A percentile compares a stretch with the other conserved stretches of the same genome.
These are phyloP conservation scores for Strigamia crassipes DNA, from an alignment of 2,888 invertebrate species.

Conservation along the genomic window DNA sequence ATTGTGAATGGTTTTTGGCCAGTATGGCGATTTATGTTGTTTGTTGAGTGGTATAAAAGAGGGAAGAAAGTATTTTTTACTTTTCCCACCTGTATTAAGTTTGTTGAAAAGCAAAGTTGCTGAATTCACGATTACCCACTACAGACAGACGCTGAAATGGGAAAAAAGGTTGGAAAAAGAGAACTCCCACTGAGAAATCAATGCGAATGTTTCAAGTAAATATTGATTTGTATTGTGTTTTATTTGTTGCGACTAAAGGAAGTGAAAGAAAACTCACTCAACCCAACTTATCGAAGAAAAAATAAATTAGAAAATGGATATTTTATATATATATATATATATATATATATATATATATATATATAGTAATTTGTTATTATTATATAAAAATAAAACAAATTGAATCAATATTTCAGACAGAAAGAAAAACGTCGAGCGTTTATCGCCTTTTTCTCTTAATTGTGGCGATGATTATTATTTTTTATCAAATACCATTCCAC, in stretches of 20 bases:
- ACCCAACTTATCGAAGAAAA: neutral
- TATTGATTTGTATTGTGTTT: slow-evolving; percentile 30
- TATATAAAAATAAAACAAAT: no score
- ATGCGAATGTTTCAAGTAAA: slow-evolving; percentile 23
- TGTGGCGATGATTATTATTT: neutral
- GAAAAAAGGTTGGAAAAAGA: slow-evolving; percentile 14
- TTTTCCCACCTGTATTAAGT: neutral
- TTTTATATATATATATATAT: no score
- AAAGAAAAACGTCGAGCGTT: neutral
- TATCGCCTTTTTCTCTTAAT: neutral
- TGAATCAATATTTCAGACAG: neutral
- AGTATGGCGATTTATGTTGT: neutral
- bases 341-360: no score
- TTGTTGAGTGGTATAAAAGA: neutral
- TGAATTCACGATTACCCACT: neutral
- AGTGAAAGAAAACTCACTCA: no score
- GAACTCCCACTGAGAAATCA: slow-evolving; percentile 31
- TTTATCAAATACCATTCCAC: slow-evolving; percentile 32
- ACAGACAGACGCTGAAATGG: neutral
- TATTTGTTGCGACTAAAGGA: neutral
- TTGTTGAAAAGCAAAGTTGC: neutral
- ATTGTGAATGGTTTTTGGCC: neutral
- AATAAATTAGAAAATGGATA: neutral
- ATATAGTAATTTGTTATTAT: no score
- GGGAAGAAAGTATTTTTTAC: neutral